Evolutionary conservation across 2,797 vertebrate species (phyloP).

Genomic region (Semaprochilodus insignis): DNA sequence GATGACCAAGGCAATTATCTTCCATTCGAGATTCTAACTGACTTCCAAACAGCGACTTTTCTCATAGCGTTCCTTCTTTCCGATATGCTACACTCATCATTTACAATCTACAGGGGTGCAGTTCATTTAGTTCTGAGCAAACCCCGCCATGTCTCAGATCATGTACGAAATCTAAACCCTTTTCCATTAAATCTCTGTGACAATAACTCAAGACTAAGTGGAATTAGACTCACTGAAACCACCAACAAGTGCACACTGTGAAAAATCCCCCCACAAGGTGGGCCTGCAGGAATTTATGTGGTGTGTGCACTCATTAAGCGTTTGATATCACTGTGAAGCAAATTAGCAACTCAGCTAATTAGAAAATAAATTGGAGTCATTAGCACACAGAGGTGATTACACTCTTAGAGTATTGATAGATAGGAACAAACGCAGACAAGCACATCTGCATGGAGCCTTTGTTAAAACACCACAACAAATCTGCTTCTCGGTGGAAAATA

Average conservation of each 20-base stretch:
- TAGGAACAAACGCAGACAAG: not conserved
- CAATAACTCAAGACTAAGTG: conserved; percentile 25
- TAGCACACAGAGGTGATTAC: conserved; percentile 14
- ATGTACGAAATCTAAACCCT: conserved; percentile 13
- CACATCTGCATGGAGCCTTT: not conserved
- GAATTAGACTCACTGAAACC: not conserved
- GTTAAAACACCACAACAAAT: not conserved
- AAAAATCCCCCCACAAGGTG: conserved; percentile 18
- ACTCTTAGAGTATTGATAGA: conserved; percentile 30
- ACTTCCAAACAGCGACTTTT: not conserved
- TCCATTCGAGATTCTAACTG: no score
- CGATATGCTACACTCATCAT: not conserved
- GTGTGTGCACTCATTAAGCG: conserved; percentile 34
- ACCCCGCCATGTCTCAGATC: not conserved
- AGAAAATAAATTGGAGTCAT: conserved; percentile 39
- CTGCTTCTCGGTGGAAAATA: not conserved
- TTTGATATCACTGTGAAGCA: conserved; percentile 40
- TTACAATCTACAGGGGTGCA: not conserved
- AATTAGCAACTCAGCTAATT: conserved; percentile 47
- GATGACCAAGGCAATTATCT: no score
- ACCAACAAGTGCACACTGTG: conserved; percentile 33
- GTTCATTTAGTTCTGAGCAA: conserved; percentile 16
- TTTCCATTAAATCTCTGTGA: conserved; percentile 5
- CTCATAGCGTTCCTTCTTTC: not conserved
- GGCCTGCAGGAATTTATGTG: conserved; percentile 25